Base-by-base conservation (phyloP, 2,888 invertebrate genomes). In the Ctenicera cuprea region DNA sequence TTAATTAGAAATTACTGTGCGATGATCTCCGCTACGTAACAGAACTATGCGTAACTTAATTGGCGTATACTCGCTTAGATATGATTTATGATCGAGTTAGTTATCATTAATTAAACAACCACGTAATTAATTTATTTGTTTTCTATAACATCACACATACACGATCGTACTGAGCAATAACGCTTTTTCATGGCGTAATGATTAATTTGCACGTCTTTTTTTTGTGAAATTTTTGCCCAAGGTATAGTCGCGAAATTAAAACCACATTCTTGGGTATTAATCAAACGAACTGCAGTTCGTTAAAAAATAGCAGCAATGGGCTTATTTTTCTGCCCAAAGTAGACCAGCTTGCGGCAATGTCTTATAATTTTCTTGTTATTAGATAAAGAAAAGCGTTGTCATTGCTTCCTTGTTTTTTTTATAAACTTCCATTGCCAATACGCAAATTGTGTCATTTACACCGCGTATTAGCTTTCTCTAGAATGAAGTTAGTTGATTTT, bases 381-480 rank as follows among this genome's bases (percentile, higher is more conserved):
- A 33, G 9, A 5, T 1, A 33, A 33, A 5, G 33, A 33, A 5
- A 33, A 5, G 33, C 8, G 9, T 9, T 33, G 33, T 33, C 33
- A 5, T 9, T 16, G 18, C 45, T 45, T 45, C 45, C 45, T 45
- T 45, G 16, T 18, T 45, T 18, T 16, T 45, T 45, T 16, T 43
- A 5, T 26, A 3, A 5, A 33, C 9, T 33, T 18, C 3, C 14
- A 18, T 18, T 3, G 45, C 3, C 8, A 7, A 48, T 11, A 50
- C 18, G 22, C 16, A 7, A 50, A 50, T 50, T 50, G 50, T 20
- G 20, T 26, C 50, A 50, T 26, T 50, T 50, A 26, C 12, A 50
- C 26, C 43, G n/a, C 1, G 43, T 16, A 50, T 50, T 50, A 50
- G 50, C 50, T 50, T 50, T 50, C 50, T 50, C 50, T 20, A 50